Conservation (phyloP, 2,797 vertebrate genomes). For the Silurus lanzhouensis region DNA sequence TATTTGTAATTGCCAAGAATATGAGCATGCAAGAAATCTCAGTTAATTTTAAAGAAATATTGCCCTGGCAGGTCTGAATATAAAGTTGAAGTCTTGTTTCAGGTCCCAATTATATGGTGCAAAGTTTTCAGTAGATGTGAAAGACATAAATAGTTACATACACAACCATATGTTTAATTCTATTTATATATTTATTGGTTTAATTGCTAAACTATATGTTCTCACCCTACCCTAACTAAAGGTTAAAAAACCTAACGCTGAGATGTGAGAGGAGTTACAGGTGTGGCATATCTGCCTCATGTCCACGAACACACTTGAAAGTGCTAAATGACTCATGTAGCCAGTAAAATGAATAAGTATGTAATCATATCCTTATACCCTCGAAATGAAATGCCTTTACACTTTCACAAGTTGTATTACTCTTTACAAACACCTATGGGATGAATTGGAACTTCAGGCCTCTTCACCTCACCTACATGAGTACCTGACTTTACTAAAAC, state of each 20-base stretch:
- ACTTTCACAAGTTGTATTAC: background rate
- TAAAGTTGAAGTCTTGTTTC: background rate
- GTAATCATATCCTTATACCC: constrained; percentile 7
- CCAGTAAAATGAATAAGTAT: constrained; percentile 12
- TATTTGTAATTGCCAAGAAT: background rate
- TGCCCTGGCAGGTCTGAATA: too few relatives aligned
- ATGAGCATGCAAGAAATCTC: background rate
- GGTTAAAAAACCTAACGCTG: background rate
- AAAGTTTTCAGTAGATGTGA: background rate
- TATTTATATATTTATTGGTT: background rate
- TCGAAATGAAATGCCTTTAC: constrained; percentile 4
- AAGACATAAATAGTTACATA: background rate
- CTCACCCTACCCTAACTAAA: background rate
- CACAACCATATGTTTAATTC: too few relatives aligned
- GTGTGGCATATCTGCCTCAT: background rate
- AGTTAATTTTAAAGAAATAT: background rate
- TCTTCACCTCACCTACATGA: too few relatives aligned
- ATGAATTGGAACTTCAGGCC: too few relatives aligned
- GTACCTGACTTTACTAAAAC: too few relatives aligned
- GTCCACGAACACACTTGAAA: background rate
- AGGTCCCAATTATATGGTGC: background rate
- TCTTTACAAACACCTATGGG: too few relatives aligned
- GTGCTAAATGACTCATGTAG: constrained; percentile 10
- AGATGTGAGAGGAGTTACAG: background rate
- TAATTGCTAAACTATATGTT: background rate